Percentiles rank a stretch among this genome's conserved stretches.
phyloP scores from a whole-genome alignment of 1,140 invertebrate genomes.

The Drusus annulatus region DNA sequence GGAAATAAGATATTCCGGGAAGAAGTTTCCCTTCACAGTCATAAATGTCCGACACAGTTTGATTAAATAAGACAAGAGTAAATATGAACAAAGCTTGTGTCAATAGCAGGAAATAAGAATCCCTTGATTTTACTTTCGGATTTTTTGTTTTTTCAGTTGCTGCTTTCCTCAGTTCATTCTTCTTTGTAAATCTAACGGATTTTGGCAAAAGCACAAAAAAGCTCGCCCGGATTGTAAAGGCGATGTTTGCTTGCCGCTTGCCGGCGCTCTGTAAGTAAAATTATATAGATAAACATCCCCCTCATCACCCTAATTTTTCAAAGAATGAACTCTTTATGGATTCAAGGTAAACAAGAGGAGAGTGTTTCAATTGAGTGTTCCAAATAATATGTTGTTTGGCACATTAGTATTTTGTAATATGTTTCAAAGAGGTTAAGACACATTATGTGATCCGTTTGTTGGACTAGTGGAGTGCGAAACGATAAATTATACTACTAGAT shows the following conservation, averaged over 20 bases:
- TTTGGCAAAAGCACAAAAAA: slow-evolving; percentile 46
- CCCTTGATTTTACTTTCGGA: slow-evolving; percentile 40
- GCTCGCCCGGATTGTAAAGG: not conserved
- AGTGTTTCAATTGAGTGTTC: too few relatives aligned
- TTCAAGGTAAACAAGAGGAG: too few relatives aligned
- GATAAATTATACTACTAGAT: too few relatives aligned
- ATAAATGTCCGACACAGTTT: slow-evolving; percentile 42
- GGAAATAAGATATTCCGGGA: slow-evolving; percentile 44
- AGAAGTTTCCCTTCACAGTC: slow-evolving; percentile 22
- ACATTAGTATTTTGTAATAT: too few relatives aligned
- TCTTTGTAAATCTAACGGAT: not conserved
- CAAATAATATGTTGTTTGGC: too few relatives aligned
- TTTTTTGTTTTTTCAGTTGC: slow-evolving; percentile 21
- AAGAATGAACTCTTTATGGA: too few relatives aligned
- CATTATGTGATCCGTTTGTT: too few relatives aligned
- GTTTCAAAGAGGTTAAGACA: too few relatives aligned
- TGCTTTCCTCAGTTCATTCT: slow-evolving; percentile 34
- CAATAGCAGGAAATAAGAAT: slow-evolving; percentile 51
- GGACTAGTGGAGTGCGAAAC: too few relatives aligned
- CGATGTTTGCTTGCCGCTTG: slow-evolving; percentile 6
- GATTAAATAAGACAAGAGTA: slow-evolving; percentile 45
- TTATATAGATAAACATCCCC: slow-evolving; percentile 8
- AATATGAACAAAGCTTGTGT: slow-evolving; percentile 50
- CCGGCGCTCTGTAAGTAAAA: not conserved
- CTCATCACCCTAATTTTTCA: not conserved